These are phyloP conservation scores for Zhuqinia jingwanae DNA, from an alignment of 2,888 invertebrate genomes.

Conservation along the genomic window DNA sequence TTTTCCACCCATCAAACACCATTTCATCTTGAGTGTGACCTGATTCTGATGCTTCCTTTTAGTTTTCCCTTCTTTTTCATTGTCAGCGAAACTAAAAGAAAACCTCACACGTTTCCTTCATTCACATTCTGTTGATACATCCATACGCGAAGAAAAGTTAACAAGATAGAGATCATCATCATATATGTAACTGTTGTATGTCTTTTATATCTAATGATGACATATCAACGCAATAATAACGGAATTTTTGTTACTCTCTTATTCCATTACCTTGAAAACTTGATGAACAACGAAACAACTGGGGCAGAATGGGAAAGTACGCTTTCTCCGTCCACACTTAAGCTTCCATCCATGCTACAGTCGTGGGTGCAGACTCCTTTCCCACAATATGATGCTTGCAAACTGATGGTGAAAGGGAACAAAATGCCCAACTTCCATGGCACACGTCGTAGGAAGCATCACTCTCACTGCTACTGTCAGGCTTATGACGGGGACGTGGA, in stretches of 20 bases:
- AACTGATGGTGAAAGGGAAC: slow-evolving; percentile 69
- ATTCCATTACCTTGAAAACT: not conserved
- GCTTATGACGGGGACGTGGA: slow-evolving; percentile 61
- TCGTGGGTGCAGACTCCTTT: slow-evolving; percentile 68
- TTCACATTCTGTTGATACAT: too few relatives aligned
- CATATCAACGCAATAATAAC: too few relatives aligned
- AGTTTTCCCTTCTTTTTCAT: too few relatives aligned
- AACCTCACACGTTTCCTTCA: too few relatives aligned
- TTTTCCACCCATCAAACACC: too few relatives aligned
- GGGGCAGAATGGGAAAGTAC: slow-evolving; percentile 68
- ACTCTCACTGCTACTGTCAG: slow-evolving; percentile 51
- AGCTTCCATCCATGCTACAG: slow-evolving; percentile 65
- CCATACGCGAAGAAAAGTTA: too few relatives aligned
- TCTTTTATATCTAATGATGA: too few relatives aligned
- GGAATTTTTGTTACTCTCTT: not conserved
- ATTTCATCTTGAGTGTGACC: not conserved
- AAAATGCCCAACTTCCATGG: slow-evolving; percentile 27
- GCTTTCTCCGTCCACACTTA: slow-evolving; percentile 64
- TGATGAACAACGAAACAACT: not conserved
- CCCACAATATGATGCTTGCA: slow-evolving; percentile 63
- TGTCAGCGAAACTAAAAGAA: too few relatives aligned
- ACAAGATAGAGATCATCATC: too few relatives aligned
- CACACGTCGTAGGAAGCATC: slow-evolving; percentile 4
- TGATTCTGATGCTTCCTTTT: too few relatives aligned
- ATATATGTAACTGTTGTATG: too few relatives aligned